Base-by-base conservation (phyloP, 92 coral and sea anemone genomes). In the Anthopleura xanthogrammica region DNA sequence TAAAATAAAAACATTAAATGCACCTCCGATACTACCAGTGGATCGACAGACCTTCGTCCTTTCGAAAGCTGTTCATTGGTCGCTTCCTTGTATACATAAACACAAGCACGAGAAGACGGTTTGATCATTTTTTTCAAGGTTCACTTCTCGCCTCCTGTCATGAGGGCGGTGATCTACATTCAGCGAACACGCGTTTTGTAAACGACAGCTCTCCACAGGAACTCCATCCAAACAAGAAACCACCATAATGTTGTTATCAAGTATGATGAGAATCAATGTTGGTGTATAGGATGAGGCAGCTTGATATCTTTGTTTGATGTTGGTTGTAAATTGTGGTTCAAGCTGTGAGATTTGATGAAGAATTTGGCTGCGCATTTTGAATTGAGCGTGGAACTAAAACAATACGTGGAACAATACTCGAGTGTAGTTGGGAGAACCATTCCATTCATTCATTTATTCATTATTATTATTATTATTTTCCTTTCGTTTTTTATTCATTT, bases 261-360 rank as follows among this genome's bases (percentile, higher is more conserved):
- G 16, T 5, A 13, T 9, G 42, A 68, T 68, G 42, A 14, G 74
- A 29, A 29, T 68, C 41, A 23, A 36, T 68, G 74, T 68, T 68
- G 74, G 41, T 12, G 16, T 68, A 36, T 11, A 43, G 41, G 40
- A 68, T 12, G 16, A 23, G 19, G 41, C 74, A 68, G 74, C 74
- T 68, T 68, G 74, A 68, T 16, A 68, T 68, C 84, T 68, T 81
- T 81, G 84, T 81, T 52, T 60, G 36, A n/a, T 81, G 66, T 70
- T 42, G 77, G 56, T 71, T 81, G 65, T 52, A 52, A 81, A 68
- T 81, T 29, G 50, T 10, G 50, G 5, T 12, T 39, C 84, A 68
- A 68, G 84, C 84, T 81, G 84, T 16, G 84, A 48, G 23, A 68
- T 81, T 70, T 81, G 71, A 81, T 81, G 84, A 81, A 81, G 41